These are phyloP conservation scores for Oligia strigilis DNA, from an alignment of 2,888 invertebrate species.

Conservation along the genomic window DNA sequence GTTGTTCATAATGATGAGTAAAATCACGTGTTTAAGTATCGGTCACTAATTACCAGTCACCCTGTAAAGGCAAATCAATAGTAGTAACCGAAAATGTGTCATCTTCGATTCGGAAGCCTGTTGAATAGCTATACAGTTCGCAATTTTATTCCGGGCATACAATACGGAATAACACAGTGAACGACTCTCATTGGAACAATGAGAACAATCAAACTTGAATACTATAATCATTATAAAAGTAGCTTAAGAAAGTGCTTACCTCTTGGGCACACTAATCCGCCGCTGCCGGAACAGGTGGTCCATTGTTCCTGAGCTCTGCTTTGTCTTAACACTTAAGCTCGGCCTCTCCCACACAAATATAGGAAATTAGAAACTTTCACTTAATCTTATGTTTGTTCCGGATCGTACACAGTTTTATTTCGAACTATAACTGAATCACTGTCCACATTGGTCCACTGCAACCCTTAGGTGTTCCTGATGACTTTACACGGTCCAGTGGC, in stretches of 20 bases:
- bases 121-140: not conserved
- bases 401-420: slow-evolving; percentile 65
- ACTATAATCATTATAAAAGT: slow-evolving; percentile 57
- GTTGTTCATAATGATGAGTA: no score
- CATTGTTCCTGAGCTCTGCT: slow-evolving; percentile 82
- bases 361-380: slow-evolving; percentile 87
- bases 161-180: slow-evolving; percentile 30
- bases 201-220: slow-evolving; percentile 42
- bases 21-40: no score
- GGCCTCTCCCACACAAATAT: slow-evolving; percentile 82
- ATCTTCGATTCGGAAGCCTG: not conserved
- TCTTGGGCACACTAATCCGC: slow-evolving; percentile 87
- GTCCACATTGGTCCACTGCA: slow-evolving; percentile 64
- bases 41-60: no score
- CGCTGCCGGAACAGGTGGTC: slow-evolving; percentile 89
- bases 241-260: slow-evolving; percentile 77
- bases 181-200: slow-evolving; percentile 49
- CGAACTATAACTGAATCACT: slow-evolving; percentile 64
- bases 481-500: slow-evolving; percentile 65
- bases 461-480: slow-evolving; percentile 61
- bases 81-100: not conserved
- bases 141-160: slow-evolving; percentile 17
- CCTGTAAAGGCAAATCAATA: not conserved
- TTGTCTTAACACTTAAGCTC: slow-evolving; percentile 78
- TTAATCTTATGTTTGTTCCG: slow-evolving; percentile 78